Conservation (phyloP, 2,797 vertebrate species). For the Myotis vivesi region DNA sequence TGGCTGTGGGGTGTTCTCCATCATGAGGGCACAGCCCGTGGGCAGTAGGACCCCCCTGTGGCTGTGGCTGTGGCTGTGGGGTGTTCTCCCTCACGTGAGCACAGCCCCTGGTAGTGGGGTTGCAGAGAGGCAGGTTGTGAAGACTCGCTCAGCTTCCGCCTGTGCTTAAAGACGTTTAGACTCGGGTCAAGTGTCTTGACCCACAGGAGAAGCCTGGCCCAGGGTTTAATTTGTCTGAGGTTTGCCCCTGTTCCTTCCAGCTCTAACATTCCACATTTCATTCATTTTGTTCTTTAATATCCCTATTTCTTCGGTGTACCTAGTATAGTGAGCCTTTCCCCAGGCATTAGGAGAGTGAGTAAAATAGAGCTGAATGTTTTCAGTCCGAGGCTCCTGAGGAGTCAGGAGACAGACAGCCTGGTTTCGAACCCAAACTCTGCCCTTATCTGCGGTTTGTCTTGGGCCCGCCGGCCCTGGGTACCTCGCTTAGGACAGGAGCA, state of each 20-base stretch:
- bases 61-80: neutral
- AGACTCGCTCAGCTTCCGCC: neutral
- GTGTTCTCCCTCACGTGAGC: fast-evolving
- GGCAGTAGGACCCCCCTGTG: too few relatives aligned
- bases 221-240: neutral
- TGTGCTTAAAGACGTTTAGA: neutral
- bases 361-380: neutral
- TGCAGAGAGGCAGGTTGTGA: too few relatives aligned
- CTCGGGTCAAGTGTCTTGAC: neutral
- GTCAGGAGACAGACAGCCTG: neutral
- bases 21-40: fast-evolving
- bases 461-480: neutral
- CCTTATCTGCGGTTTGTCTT: neutral
- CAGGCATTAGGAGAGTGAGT: neutral
- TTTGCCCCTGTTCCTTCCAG: neutral
- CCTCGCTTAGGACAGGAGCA: neutral
- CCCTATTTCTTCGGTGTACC: neutral
- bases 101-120: neutral
- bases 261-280: neutral
- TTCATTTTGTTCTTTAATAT: neutral
- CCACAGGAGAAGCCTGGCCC: neutral
- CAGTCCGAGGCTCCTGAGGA: neutral
- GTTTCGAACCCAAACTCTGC: neutral
- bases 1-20: too few relatives aligned
- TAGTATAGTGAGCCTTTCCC: neutral